These are phyloP conservation scores for Tichodroma muraria DNA, from an alignment of 2,113 vertebrate species.

Conservation along the genomic window DNA sequence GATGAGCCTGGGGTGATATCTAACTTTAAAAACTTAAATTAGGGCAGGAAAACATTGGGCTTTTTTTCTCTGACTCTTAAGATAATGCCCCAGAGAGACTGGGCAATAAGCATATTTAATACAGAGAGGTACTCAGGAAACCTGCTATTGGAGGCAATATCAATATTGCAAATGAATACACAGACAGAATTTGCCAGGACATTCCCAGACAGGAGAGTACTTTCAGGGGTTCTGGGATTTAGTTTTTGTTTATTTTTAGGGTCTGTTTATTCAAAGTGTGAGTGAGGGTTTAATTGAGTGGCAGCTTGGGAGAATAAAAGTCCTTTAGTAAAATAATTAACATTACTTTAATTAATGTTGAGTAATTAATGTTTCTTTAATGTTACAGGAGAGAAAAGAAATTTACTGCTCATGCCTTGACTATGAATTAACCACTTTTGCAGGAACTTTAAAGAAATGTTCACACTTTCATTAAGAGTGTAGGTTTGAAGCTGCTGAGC, in stretches of 20 bases:
- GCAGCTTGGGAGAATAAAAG: neutral
- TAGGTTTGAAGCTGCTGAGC: neutral
- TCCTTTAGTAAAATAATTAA: slow-evolving; percentile 36
- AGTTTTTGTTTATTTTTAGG: slow-evolving; percentile 12
- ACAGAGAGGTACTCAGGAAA: neutral
- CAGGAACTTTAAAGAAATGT: neutral
- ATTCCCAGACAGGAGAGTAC: neutral
- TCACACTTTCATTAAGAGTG: neutral
- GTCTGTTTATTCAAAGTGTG: neutral
- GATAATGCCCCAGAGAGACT: neutral
- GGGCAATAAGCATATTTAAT: neutral
- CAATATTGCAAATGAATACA: neutral
- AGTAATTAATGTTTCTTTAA: slow-evolving; percentile 48
- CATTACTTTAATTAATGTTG: slow-evolving; percentile 23
- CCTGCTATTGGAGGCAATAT: neutral
- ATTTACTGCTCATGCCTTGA: neutral
- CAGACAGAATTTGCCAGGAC: neutral
- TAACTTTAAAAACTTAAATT: neutral
- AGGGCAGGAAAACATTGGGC: neutral
- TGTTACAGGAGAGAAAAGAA: neutral
- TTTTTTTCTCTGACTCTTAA: neutral
- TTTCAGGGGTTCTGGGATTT: neutral
- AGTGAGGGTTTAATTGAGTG: neutral
- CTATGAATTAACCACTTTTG: slow-evolving; percentile 2
- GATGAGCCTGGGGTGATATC: neutral